Conservation (phyloP, 2,888 invertebrate genomes). For the Aphidius colemani region DNA sequence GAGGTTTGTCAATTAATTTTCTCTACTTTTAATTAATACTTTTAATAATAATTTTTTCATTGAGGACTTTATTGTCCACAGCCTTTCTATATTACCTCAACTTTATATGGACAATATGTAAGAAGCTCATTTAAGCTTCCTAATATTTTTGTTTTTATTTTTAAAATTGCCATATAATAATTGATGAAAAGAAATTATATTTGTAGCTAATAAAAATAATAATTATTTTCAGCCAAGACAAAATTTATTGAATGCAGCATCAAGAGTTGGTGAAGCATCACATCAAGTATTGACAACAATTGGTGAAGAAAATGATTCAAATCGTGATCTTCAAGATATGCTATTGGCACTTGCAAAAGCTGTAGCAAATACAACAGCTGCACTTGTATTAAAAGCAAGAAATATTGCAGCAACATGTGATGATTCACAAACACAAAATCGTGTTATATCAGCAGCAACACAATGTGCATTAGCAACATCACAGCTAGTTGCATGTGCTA, state of each 20-base stretch:
- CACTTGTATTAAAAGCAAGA: constrained; percentile 93
- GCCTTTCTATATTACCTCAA: constrained; percentile 52
- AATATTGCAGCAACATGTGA: constrained; percentile 90
- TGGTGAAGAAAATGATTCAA: constrained; percentile 86
- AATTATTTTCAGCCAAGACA: constrained; percentile 75
- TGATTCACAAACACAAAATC: constrained; percentile 80
- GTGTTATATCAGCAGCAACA: constrained; percentile 93
- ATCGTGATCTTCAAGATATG: constrained; percentile 86
- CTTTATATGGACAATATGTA: constrained; percentile 54
- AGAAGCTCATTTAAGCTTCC: constrained; percentile 39
- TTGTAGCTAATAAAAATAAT: neutral
- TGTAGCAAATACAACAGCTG: constrained; percentile 97
- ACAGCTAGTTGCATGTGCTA: constrained; percentile 95
- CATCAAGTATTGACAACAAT: constrained; percentile 91
- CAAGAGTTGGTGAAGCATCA: constrained; percentile 95
- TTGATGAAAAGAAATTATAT: neutral
- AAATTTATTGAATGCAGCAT: constrained; percentile 91
- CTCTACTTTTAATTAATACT: neutral
- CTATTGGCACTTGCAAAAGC: constrained; percentile 92
- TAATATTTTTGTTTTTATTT: constrained; percentile 26
- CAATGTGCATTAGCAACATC: constrained; percentile 97
- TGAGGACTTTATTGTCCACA: constrained; percentile 34
- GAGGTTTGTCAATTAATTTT: constrained; percentile 46
- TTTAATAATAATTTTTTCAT: constrained; percentile 1
- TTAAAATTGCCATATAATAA: constrained; percentile 5